These are phyloP conservation scores for Phaethon lepturus DNA, from an alignment of 2,113 vertebrate genomes.

Conservation along the genomic window DNA sequence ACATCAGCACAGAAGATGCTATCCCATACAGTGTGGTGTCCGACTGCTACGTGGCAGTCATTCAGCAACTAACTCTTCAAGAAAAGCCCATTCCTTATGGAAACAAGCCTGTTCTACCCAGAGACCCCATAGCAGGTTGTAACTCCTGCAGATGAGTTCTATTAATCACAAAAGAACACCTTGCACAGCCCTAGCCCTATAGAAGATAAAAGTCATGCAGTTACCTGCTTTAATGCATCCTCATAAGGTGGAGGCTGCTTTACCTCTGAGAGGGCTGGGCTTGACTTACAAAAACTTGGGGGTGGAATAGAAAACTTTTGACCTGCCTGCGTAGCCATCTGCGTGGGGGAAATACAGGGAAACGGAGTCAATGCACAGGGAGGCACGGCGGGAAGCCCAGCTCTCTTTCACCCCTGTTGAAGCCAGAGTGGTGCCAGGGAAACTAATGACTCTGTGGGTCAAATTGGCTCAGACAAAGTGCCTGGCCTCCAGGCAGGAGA, in stretches of 20 bases:
- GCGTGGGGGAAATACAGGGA: slow-evolving; percentile 78
- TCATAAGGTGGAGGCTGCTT: slow-evolving; percentile 94
- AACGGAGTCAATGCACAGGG: slow-evolving; percentile 1
- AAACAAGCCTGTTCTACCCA: background rate
- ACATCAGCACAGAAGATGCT: background rate
- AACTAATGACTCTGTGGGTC: background rate
- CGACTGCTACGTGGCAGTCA: background rate
- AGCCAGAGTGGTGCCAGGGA: background rate
- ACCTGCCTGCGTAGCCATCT: slow-evolving; percentile 87
- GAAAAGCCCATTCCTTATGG: background rate
- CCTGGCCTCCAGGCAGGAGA: background rate
- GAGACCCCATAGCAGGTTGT: fast-evolving
- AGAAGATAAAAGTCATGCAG: background rate
- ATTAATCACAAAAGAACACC: background rate
- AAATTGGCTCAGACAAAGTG: background rate
- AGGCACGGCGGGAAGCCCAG: fast-evolving
- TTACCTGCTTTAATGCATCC: slow-evolving; percentile 96
- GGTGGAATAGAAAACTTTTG: slow-evolving; percentile 86
- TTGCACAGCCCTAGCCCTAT: background rate
- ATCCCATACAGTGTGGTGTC: background rate
- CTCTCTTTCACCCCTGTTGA: background rate
- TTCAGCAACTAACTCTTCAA: background rate
- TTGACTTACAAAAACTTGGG: slow-evolving; percentile 88
- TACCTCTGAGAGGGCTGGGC: slow-evolving; percentile 83
- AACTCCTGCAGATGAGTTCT: background rate